phyloP scores from a whole-genome alignment of 2,113 vertebrate genomes.

The Pterocles orientalis region DNA sequence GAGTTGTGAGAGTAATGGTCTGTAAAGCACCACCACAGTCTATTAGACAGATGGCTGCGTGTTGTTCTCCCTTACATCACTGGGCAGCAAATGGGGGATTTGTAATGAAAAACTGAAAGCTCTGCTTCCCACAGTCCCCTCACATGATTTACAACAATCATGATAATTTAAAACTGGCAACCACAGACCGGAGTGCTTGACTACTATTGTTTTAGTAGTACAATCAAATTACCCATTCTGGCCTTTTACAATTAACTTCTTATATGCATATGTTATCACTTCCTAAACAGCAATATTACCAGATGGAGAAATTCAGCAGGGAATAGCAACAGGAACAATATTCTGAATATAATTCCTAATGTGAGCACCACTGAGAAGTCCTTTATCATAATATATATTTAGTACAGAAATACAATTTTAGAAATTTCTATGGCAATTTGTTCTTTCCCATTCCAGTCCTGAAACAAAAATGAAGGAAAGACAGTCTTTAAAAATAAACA shows the following conservation, averaged over 20 bases:
- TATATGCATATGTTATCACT: constrained; percentile 30
- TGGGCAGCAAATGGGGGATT: background rate
- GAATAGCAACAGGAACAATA: background rate
- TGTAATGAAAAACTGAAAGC: constrained; percentile 13
- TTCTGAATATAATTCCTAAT: background rate
- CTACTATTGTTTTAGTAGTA: constrained; percentile 6
- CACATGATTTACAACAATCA: background rate
- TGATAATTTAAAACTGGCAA: constrained; percentile 11
- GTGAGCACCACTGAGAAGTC: background rate
- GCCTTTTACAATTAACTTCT: constrained; percentile 26
- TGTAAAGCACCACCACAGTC: background rate
- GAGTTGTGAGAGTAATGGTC: background rate
- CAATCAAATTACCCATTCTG: background rate
- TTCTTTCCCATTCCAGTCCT: background rate
- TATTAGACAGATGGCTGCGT: background rate
- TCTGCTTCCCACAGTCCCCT: background rate
- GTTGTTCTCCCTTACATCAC: background rate
- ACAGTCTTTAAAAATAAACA: background rate
- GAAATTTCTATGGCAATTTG: background rate
- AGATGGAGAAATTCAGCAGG: constrained; percentile 13
- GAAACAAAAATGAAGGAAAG: background rate
- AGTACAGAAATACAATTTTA: background rate
- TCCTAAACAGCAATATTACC: constrained; percentile 5
- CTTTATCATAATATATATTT: background rate
- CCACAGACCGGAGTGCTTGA: background rate